Conservation (phyloP, 2,113 vertebrate genomes). For the Larimichthys polyactis region DNA sequence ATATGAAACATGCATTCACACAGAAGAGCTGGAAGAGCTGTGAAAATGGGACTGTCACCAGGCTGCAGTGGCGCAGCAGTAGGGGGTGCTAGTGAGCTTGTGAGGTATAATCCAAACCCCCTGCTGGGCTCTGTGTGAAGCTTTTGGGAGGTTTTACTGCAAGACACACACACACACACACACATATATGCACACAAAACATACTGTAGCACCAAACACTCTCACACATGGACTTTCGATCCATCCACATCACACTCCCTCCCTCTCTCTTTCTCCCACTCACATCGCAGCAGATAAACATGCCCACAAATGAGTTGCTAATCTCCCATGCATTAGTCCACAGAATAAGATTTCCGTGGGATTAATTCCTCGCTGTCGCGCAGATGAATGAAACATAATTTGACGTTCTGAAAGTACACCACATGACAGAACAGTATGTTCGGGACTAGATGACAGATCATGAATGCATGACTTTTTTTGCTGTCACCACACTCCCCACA, state of each 20-base stretch:
- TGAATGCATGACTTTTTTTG: constrained; percentile 18
- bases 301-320: constrained; percentile 24
- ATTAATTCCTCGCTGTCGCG: constrained; percentile 45
- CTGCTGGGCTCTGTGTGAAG: constrained; percentile 33
- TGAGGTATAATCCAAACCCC: constrained; percentile 49
- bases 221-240: constrained; percentile 20
- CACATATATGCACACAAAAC: constrained; percentile 3
- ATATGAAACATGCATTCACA: constrained; percentile 22
- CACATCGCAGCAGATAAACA: constrained; percentile 13
- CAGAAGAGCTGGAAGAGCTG: constrained; percentile 12
- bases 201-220: constrained; percentile 18
- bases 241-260: neutral
- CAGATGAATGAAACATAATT: constrained; percentile 18
- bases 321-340: constrained; percentile 33
- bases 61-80: constrained; percentile 63
- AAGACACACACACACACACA: constrained; percentile 15
- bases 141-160: constrained; percentile 8
- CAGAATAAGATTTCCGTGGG: constrained; percentile 35
- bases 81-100: constrained; percentile 75
- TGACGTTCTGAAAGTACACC: constrained; percentile 18
- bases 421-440: constrained; percentile 10
- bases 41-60: constrained; percentile 50
- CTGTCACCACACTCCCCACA: constrained; percentile 1
- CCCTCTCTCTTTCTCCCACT: neutral
- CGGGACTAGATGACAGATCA: constrained; percentile 21